Percentiles rank a stretch among this genome's conserved stretches.
Evolutionary conservation across 2,888 invertebrate species (phyloP).

Genomic region (Pinctada fucata): DNA sequence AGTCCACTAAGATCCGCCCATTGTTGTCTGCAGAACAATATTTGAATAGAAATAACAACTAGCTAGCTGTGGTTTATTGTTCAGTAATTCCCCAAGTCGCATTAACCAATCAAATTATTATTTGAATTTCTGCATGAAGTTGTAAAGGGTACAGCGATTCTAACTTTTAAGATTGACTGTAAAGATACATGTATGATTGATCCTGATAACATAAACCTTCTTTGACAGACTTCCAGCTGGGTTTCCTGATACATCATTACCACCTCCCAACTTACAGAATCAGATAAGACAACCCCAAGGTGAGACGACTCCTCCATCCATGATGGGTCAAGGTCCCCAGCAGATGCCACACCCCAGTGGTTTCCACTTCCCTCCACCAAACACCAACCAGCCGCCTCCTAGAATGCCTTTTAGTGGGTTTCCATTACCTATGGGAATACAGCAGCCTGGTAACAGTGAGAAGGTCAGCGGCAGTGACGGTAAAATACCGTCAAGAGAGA

Average conservation of each 20-base stretch:
- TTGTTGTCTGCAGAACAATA: too few relatives aligned
- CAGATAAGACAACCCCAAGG: background rate
- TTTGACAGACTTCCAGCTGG: constrained; percentile 9
- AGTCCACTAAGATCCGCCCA: too few relatives aligned
- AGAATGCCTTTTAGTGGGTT: constrained; percentile 15
- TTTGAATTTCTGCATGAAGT: too few relatives aligned
- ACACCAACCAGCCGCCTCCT: constrained; percentile 10
- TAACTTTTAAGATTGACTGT: too few relatives aligned
- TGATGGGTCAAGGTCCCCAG: background rate
- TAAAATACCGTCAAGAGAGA: background rate
- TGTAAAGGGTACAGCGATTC: too few relatives aligned
- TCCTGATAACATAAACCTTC: too few relatives aligned
- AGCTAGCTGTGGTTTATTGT: too few relatives aligned
- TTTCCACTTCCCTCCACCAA: constrained; percentile 23
- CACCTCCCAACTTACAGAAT: constrained; percentile 8
- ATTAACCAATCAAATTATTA: too few relatives aligned
- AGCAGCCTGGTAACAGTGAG: background rate
- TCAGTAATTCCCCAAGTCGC: too few relatives aligned
- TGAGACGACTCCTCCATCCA: background rate
- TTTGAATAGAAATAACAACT: too few relatives aligned
- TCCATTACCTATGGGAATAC: constrained; percentile 5
- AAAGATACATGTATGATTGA: too few relatives aligned
- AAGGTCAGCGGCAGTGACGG: background rate
- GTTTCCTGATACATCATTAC: constrained; percentile 16
- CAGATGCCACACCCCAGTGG: background rate